A percentile compares a stretch with the other conserved stretches of the same genome.
phyloP scores from a whole-genome alignment of 92 coral and sea anemone genomes.

The Zoanthus sansibaricus region DNA sequence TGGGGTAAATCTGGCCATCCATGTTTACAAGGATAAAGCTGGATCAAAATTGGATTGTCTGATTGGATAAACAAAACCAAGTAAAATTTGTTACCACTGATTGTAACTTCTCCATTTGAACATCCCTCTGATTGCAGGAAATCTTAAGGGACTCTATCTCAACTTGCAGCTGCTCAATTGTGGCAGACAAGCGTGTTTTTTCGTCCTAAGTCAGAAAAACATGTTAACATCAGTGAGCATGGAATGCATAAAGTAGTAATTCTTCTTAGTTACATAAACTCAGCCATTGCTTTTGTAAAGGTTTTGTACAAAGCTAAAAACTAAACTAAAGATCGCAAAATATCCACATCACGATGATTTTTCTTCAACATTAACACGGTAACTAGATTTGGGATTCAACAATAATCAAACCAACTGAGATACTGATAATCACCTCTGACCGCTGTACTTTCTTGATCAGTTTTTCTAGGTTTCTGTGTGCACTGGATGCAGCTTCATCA shows the following conservation, averaged over 20 bases:
- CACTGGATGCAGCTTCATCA: constrained; percentile 42
- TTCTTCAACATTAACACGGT: no score
- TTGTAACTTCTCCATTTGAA: neutral
- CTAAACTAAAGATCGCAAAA: no score
- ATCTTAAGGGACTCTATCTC: constrained; percentile 27
- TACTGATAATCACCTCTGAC: constrained; percentile 16
- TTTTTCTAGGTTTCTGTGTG: constrained; percentile 39
- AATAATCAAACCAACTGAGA: no score
- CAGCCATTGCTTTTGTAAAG: no score
- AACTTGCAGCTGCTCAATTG: constrained; percentile 16
- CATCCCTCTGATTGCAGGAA: constrained; percentile 1
- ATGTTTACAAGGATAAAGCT: no score
- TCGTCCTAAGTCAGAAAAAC: constrained; percentile 10
- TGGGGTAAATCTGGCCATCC: no score
- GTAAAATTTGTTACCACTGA: neutral
- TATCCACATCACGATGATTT: no score
- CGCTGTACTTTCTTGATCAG: constrained; percentile 43
- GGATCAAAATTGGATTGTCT: no score
- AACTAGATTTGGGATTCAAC: no score
- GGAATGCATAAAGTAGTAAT: neutral
- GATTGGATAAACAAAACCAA: neutral
- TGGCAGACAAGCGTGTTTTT: constrained; percentile 21
- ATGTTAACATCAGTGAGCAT: neutral
- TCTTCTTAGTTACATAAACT: no score
- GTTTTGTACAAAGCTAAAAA: no score